Evolutionary conservation across 2,797 vertebrate species (phyloP).

Genomic region (Scolopax bukidnonensis): DNA sequence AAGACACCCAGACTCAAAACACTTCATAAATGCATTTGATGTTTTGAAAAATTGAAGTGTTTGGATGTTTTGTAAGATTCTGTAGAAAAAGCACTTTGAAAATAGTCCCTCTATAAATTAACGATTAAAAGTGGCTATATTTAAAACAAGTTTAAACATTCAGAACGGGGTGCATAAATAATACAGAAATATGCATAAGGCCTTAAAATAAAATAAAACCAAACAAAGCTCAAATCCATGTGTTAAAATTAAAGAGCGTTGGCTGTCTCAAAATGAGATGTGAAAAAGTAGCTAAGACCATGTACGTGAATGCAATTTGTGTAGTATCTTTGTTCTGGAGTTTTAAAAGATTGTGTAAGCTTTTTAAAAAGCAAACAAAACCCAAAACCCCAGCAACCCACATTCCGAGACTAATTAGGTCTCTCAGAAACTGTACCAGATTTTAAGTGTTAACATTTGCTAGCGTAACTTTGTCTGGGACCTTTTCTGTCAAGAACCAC

Average conservation of each 20-base stretch:
- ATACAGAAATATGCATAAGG: neutral
- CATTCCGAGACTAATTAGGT: constrained; percentile 46
- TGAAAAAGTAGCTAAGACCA: neutral
- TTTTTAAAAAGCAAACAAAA: neutral
- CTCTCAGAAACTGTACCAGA: constrained; percentile 3
- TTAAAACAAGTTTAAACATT: neutral
- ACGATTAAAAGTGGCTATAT: neutral
- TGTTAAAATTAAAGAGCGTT: neutral
- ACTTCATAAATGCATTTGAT: neutral
- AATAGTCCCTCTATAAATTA: neutral
- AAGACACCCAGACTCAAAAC: neutral
- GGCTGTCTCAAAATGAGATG: neutral
- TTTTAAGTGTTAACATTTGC: constrained; percentile 38
- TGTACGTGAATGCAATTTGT: neutral
- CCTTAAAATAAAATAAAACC: neutral
- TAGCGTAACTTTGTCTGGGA: constrained; percentile 37
- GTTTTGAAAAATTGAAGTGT: neutral
- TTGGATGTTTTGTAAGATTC: neutral
- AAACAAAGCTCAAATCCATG: neutral
- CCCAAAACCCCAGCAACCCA: neutral
- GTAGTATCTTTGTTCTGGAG: neutral
- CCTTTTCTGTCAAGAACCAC: neutral
- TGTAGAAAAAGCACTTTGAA: neutral
- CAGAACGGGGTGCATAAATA: neutral
- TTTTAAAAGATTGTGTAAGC: neutral